Evolutionary conservation across 2,113 vertebrate species (phyloP), one percentile per base, ranked within the genome.

Genomic region (Grammomys dolichurus): DNA sequence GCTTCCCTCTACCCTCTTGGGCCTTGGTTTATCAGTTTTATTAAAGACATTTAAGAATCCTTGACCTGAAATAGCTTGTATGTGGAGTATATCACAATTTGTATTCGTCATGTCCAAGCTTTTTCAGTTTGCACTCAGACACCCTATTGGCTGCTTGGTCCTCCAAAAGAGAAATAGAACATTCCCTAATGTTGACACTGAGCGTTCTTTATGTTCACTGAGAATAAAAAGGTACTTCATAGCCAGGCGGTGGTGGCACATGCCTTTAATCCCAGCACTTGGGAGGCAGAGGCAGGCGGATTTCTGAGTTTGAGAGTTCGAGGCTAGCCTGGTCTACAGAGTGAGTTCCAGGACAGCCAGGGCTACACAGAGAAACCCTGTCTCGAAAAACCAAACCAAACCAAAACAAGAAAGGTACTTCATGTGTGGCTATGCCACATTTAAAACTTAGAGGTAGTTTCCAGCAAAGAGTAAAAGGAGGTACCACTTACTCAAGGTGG

Each of bases 401-500:
- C 40, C 40, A 40, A 40, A 40, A 40, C 40, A 40, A 40, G 40
- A 48, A 51, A 89, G 7, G 13, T 31, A 90, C 46, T 86, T 90
- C n/a, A 63, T 33, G 26, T 77, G 10, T 58, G n/a, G 7, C 43
- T 90, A 17, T 12, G 6, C 46, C 77, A n/a, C 8, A n/a, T 13
- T 76, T 54, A 87, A 92, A 77, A 95, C 43, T 67, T 63, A 31
- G 31, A 72, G 82, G 28, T 6, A 2, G 67, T 94, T 93, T 82
- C 82, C 36, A 75, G 26, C 7, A 28, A 90, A 33, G 43, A 86
- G 5, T 80, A 81, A 87, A 93, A 84, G 67, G 76, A 91, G 51
- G 31, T 94, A 90, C 87, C 94, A 99, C 99, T 98, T 98, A 99
- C 99, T 99, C 94, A 98, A 94, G 4, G 99, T 99, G 72, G 98